Conservation (phyloP, 2,113 vertebrate genomes). For the Crotalus tigris region DNA sequence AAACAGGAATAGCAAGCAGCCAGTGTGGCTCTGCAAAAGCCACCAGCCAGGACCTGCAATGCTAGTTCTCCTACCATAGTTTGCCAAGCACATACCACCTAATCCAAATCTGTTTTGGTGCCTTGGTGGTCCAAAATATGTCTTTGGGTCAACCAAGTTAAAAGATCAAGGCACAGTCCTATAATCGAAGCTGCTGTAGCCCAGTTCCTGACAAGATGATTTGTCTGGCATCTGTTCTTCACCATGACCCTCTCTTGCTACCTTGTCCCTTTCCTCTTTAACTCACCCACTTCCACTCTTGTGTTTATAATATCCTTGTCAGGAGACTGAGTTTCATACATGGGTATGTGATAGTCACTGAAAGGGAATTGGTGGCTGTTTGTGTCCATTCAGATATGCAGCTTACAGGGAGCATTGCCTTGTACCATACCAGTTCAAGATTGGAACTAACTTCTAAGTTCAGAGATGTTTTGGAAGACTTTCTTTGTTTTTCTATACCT, state of each 20-base stretch:
- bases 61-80: not conserved
- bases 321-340: not conserved
- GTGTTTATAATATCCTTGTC: not conserved
- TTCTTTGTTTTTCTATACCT: not conserved
- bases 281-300: not conserved
- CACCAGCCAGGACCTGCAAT: not conserved
- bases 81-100: too few species aligned
- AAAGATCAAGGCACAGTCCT: not conserved
- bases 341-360: not conserved
- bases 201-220: not conserved
- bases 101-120: not conserved
- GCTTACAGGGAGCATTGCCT: not conserved
- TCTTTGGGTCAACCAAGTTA: not conserved
- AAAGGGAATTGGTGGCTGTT: not conserved
- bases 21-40: not conserved
- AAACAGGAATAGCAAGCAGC: not conserved
- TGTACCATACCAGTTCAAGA: not conserved
- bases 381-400: not conserved
- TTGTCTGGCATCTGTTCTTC: not conserved
- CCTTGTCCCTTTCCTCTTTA: not conserved
- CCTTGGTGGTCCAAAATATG: not conserved
- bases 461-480: not conserved
- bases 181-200: not conserved
- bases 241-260: not conserved
- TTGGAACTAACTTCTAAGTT: not conserved